These are phyloP conservation scores for Cyrtonyx montezumae DNA, from an alignment of 2,113 vertebrate genomes.

Conservation along the genomic window DNA sequence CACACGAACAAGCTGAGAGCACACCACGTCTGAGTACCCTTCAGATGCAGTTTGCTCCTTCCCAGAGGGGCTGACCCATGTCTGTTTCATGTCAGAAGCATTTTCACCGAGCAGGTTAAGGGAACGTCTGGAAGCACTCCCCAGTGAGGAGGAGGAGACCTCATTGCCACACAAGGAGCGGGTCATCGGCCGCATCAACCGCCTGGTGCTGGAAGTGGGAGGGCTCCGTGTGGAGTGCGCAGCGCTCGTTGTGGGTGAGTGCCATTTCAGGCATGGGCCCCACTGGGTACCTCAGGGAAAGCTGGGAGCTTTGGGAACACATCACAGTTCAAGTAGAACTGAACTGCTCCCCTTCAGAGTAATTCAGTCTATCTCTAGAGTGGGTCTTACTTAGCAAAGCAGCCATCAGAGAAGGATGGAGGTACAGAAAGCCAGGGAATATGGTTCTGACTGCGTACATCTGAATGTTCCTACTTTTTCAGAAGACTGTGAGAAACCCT, in stretches of 20 bases:
- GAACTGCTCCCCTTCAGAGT: not conserved
- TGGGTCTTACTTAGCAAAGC: not conserved
- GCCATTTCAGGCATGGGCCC: accelerated
- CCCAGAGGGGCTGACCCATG: accelerated
- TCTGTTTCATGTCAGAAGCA: not conserved
- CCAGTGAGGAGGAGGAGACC: slow-evolving; percentile 65
- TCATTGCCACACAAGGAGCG: slow-evolving; percentile 56
- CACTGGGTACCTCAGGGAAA: too few relatives aligned
- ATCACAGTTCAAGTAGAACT: not conserved
- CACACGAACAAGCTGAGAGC: not conserved
- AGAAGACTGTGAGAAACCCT: slow-evolving; percentile 82
- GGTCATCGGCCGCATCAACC: slow-evolving; percentile 78
- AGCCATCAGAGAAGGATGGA: not conserved
- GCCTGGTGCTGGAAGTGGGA: slow-evolving; percentile 76
- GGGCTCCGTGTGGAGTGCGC: slow-evolving; percentile 71
- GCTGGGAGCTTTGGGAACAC: not conserved
- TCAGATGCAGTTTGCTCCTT: not conserved
- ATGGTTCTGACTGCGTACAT: not conserved
- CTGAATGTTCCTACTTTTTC: slow-evolving; percentile 37
- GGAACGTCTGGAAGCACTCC: slow-evolving; percentile 75
- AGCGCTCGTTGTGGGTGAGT: slow-evolving; percentile 81
- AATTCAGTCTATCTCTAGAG: not conserved
- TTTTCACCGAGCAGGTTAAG: slow-evolving; percentile 75
- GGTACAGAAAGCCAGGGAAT: not conserved
- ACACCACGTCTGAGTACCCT: not conserved